phyloP scores from a whole-genome alignment of 1,140 invertebrate genomes.

The Portunus trituberculatus region DNA sequence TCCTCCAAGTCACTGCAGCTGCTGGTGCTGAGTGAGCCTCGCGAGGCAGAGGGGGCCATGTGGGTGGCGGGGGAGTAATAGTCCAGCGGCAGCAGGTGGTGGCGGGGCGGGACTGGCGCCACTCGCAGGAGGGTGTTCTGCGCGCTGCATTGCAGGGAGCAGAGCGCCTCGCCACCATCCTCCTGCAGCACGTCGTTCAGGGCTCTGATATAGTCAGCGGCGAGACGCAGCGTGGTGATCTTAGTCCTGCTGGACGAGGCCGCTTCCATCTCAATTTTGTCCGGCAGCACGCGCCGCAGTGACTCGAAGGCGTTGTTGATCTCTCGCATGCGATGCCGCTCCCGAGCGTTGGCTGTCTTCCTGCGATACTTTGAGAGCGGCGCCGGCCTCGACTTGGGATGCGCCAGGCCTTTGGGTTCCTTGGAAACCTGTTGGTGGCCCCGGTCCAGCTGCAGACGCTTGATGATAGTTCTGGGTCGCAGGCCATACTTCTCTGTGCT shows the following conservation, averaged over 20 bases:
- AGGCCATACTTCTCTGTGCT: conserved; percentile 81
- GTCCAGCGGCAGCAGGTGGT: not conserved
- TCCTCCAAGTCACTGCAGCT: conserved; percentile 58
- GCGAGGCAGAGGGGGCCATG: not conserved
- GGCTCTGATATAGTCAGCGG: conserved; percentile 91
- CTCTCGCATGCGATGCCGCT: conserved; percentile 91
- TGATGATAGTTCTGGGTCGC: conserved; percentile 81
- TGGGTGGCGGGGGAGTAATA: conserved; percentile 50
- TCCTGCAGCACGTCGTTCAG: conserved; percentile 81
- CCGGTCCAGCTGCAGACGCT: conserved; percentile 81
- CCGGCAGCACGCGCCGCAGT: conserved; percentile 87
- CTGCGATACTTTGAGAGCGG: conserved; percentile 93
- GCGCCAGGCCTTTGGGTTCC: not conserved
- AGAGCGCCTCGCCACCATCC: not conserved
- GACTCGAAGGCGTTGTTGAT: conserved; percentile 93
- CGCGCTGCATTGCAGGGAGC: not conserved
- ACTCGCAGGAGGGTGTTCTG: not conserved
- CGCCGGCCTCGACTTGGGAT: conserved; percentile 85
- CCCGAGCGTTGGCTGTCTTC: conserved; percentile 92
- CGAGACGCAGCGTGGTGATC: conserved; percentile 90
- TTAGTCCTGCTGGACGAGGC: conserved; percentile 89
- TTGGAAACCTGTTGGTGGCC: conserved; percentile 34
- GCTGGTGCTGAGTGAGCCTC: conserved; percentile 47
- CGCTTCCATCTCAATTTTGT: conserved; percentile 78
- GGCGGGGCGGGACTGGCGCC: not conserved